A percentile compares a stretch with the other conserved stretches of the same genome.
Conservation (phyloP, 2,797 vertebrate species). For the Hephaestus fuliginosus region DNA sequence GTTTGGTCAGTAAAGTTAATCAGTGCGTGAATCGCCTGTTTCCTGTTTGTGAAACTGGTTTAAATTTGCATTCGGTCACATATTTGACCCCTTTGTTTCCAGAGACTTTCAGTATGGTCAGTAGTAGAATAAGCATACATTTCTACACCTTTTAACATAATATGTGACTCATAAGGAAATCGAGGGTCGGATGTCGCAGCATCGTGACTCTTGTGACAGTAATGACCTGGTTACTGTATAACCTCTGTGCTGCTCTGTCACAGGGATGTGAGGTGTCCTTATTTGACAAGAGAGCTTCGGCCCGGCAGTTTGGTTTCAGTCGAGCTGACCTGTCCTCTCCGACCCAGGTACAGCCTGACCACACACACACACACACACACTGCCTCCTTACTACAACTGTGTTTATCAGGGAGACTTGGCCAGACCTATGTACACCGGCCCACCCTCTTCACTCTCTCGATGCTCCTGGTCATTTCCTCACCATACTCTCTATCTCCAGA, state of each 20-base stretch:
- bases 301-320: conserved; percentile 78
- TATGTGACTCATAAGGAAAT: neutral
- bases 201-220: neutral
- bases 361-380: neutral
- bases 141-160: no score
- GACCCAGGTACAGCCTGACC: conserved; percentile 77
- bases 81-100: neutral
- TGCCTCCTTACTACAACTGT: neutral
- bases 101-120: neutral
- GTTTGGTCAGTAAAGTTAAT: neutral
- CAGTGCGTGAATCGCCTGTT: neutral
- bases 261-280: conserved; percentile 80
- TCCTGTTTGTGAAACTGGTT: neutral
- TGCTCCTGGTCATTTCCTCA: no score
- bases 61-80: neutral
- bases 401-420: neutral
- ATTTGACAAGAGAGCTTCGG: conserved; percentile 82
- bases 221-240: neutral
- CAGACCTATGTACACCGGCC: neutral
- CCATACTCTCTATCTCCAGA: no score
- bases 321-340: conserved; percentile 84
- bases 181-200: neutral
- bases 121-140: no score
- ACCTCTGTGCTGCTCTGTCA: conserved; percentile 25
- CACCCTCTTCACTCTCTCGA: no score